phyloP scores from a whole-genome alignment of 1,140 invertebrate species.

The Platyscapa corneri region DNA sequence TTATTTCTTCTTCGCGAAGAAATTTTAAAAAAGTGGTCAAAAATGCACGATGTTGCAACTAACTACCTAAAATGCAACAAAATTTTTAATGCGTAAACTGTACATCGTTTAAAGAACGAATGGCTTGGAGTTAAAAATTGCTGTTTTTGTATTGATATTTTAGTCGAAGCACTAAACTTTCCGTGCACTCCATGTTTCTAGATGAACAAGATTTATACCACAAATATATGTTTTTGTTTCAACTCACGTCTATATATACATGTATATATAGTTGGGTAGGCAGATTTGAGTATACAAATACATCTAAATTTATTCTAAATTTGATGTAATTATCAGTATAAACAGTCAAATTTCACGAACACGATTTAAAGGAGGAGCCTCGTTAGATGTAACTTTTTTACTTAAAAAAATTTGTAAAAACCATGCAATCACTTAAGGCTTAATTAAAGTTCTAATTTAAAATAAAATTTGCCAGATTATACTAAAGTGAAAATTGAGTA shows the following conservation, averaged over 20 bases:
- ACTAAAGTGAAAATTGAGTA: neutral
- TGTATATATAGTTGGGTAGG: no score
- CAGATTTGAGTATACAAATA: neutral
- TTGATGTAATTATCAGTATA: neutral
- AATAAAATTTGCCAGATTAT: neutral
- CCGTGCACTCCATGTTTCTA: neutral
- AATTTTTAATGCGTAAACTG: neutral
- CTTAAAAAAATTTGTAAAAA: neutral
- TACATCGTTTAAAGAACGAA: neutral
- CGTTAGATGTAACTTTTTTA: neutral
- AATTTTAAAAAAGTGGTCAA: neutral
- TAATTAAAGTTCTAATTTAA: neutral
- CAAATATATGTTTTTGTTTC: no score
- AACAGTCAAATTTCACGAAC: neutral
- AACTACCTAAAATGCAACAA: neutral
- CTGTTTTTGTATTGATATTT: neutral
- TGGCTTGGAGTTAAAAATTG: neutral
- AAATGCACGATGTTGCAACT: neutral
- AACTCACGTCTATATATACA: no score
- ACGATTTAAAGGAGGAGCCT: neutral
- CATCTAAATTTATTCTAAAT: neutral
- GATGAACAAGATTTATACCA: no score
- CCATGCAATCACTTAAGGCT: neutral
- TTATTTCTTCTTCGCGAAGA: neutral
- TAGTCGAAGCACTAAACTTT: neutral